Base-by-base conservation (phyloP, 92 coral and sea anemone species). In the Heliopora coerulea region DNA sequence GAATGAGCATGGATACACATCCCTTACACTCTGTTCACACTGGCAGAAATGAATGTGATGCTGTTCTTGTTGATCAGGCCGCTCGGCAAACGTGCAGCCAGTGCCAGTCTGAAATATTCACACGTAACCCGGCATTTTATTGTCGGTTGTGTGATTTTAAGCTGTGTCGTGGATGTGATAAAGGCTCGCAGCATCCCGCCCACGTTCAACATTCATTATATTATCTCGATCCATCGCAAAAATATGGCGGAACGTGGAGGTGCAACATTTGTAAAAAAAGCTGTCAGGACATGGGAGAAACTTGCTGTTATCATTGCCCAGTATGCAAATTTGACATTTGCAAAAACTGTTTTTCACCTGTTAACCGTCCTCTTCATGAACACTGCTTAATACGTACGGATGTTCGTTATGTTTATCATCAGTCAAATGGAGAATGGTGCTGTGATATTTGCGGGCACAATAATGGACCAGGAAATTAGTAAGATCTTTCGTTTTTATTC, bases 381-480 rank as follows among this genome's bases (percentile, higher is more conserved):
- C 61, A 56, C 15, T 3, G 30, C 2, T 56, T 56, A 28, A 23
- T 56, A 3, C 28, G 33, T 23, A 56, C 61, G 18, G 61, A 56
- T 56, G 61, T 56, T 23, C 61, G 61, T 14, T 1, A 56, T 56
- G 61, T 56, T 56, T 56, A 56, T 17, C 6, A 23, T 8, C 28
- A 28, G 8, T 4, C 13, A 4, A 28, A 17, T 56, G 61, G 61
- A 3, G 61, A 14, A 3, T 56, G 61, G 61, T 23, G 33, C 18
- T 56, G 61, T 23, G 61, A 56, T 28, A 23, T 1, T 17, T 56
- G 61, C 23, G 30, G 31, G 1, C 8, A 3, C 15, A 56, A 56
- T 31, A 56, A 56, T 23, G 61, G 61, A 56, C 61, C 61, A 23
- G 61, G 61, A 56, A 14, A 56, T 28, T 56, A 56, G 61, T 56